Percentiles rank a stretch among this genome's conserved stretches.
Conservation (phyloP, 1,140 invertebrate genomes). For the Euura lappo region DNA sequence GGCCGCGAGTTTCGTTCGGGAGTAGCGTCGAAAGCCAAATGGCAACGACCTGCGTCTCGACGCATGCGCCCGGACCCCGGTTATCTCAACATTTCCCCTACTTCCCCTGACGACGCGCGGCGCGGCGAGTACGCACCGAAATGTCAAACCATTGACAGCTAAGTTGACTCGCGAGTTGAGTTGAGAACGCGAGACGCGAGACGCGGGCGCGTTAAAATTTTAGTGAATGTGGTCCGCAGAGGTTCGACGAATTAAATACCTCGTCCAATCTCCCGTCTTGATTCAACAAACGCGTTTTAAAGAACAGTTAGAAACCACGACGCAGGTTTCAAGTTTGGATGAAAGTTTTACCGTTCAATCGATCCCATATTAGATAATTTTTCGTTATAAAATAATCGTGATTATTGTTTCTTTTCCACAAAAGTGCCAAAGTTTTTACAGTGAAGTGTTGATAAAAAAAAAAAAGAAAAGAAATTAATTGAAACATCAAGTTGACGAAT, state of each 20-base stretch:
- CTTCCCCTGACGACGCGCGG: background rate
- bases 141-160: constrained; percentile 3
- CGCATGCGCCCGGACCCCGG: background rate
- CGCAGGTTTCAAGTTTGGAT: background rate
- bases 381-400: no score
- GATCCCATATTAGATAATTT: no score
- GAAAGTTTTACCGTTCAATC: background rate
- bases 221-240: no score
- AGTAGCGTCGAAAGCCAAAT: background rate
- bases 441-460: no score
- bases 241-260: no score
- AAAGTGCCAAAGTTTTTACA: no score
- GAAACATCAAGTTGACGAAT: no score
- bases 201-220: background rate
- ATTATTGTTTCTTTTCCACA: no score
- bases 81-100: background rate
- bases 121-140: background rate
- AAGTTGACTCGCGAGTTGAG: background rate
- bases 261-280: no score
- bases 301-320: background rate
- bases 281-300: no score
- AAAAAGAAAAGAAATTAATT: no score
- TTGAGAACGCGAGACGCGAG: background rate
- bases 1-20: background rate
- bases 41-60: background rate